Base-by-base conservation (phyloP, 2,113 vertebrate species). In the Varanus salvator region DNA sequence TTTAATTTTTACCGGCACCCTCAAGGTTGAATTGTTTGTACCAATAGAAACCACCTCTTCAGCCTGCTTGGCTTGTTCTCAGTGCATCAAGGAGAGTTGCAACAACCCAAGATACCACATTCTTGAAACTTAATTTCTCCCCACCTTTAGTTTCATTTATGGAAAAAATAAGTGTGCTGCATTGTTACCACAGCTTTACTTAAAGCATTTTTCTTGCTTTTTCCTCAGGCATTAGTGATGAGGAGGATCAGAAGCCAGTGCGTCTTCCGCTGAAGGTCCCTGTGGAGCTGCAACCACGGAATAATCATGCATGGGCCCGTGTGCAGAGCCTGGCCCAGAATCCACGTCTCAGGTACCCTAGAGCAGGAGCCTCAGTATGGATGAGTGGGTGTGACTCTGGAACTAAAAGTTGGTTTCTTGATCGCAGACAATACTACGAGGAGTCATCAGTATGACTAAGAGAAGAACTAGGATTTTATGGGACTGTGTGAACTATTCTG, bases 161-260 rank as follows among this genome's bases (percentile, higher is more conserved):
- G 64, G 23, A 68, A 8, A 44, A 25, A 48, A 48, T 74, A 8
- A n/a, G 4, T 6, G 5, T 12, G 29, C 19, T 68, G 23, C 27
- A 2, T 11, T 34, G 48, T 15, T 57, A 5, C 29, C 31, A 2
- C 80, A 5, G 29, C 64, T 93, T 94, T 92, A 69, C 88, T 50
- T 19, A 0, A 0, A 69, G 78, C 50, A 48, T 91, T 90, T 74
- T 48, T 93, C 7, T 84, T 89, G 84, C 27, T 38, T 80, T 23
- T 90, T 60, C 9, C 71, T 19, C 90, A 99, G 99, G 99, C 11
- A 95, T 99, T 78, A 99, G 99, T 94, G 99, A 99, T 54, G 99
- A 99, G 92, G 99, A 99, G 93, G 99, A 99, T 96, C 99, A 99
- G 97, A 99, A 99, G 93, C 99, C 99, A 0, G 99, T 99, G 74